Conservation (phyloP, 2,113 vertebrate genomes). For the Gambusia affinis region DNA sequence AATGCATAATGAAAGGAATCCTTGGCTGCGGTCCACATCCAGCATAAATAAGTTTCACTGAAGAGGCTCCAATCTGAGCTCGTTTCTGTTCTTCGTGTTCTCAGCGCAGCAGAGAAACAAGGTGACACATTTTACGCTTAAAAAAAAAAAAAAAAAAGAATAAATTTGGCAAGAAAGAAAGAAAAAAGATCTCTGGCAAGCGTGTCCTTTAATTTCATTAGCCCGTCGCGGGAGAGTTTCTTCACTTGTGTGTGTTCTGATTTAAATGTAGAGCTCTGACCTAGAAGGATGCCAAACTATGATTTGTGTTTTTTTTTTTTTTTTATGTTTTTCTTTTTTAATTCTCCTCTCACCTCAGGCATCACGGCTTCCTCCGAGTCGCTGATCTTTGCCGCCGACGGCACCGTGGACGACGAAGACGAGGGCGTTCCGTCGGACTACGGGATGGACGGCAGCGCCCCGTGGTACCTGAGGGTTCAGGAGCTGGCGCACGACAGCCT, state of each 20-base stretch:
- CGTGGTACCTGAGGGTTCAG: constrained; percentile 96
- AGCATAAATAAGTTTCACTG: not conserved
- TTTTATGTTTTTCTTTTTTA: not conserved
- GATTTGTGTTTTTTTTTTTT: not conserved
- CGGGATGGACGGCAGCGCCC: constrained; percentile 87
- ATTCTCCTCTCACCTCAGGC: constrained; percentile 71
- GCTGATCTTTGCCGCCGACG: constrained; percentile 90
- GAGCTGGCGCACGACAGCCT: constrained; percentile 98
- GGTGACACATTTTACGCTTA: constrained; percentile 42
- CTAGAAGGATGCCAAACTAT: constrained; percentile 15
- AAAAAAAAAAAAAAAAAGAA: constrained; percentile 10
- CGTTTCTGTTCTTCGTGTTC: constrained; percentile 9
- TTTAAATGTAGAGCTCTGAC: constrained; percentile 16
- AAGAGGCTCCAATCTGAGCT: constrained; percentile 14
- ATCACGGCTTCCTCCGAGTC: constrained; percentile 91
- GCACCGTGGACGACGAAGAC: constrained; percentile 90
- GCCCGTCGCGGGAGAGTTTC: constrained; percentile 32
- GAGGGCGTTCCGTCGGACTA: constrained; percentile 89
- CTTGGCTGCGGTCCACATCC: not conserved
- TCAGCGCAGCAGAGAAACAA: constrained; percentile 24
- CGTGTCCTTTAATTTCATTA: constrained; percentile 35
- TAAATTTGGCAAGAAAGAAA: constrained; percentile 38
- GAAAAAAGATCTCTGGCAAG: constrained; percentile 47
- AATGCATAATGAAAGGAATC: constrained; percentile 1
- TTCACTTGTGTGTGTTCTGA: constrained; percentile 16